Percentiles rank a stretch among this genome's conserved stretches.
Evolutionary conservation across 2,113 vertebrate genomes (phyloP).

Genomic region (Emydura subglobosa): DNA sequence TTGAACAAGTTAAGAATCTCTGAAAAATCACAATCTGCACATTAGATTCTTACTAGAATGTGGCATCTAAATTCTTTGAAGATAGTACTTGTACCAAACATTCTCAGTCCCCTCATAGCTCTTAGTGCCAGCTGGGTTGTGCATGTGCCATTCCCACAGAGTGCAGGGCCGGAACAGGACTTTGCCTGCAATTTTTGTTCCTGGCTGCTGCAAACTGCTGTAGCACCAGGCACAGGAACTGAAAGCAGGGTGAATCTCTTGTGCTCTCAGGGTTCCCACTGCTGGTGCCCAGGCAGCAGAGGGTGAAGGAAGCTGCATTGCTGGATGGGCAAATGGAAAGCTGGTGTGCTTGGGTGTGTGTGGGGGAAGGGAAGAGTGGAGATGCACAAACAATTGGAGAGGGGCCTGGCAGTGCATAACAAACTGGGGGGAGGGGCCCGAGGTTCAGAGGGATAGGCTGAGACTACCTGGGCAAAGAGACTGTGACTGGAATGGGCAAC

Average conservation of each 20-base stretch:
- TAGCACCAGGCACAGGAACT: background rate
- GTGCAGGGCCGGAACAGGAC: background rate
- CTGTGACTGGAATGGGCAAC: background rate
- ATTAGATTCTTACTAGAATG: background rate
- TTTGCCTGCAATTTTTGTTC: background rate
- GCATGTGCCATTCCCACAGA: background rate
- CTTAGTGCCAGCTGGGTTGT: background rate
- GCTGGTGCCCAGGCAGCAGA: background rate
- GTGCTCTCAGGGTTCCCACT: background rate
- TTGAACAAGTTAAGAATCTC: background rate
- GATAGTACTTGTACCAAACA: background rate
- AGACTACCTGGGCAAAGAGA: background rate
- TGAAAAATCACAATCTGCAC: background rate
- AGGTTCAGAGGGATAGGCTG: background rate
- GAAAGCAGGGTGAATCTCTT: background rate
- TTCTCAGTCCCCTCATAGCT: background rate
- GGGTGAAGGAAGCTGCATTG: background rate
- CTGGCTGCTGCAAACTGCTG: background rate
- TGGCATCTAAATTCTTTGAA: background rate
- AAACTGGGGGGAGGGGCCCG: background rate
- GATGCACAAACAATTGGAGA: background rate
- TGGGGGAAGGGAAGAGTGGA: background rate
- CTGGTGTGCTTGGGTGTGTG: background rate
- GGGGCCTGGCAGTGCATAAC: background rate
- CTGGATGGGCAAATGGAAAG: background rate